Percentiles rank a stretch among this genome's conserved stretches.
These are phyloP conservation scores for Crocodylus rhombifer DNA, from an alignment of 2,797 vertebrate genomes.

Conservation along the genomic window DNA sequence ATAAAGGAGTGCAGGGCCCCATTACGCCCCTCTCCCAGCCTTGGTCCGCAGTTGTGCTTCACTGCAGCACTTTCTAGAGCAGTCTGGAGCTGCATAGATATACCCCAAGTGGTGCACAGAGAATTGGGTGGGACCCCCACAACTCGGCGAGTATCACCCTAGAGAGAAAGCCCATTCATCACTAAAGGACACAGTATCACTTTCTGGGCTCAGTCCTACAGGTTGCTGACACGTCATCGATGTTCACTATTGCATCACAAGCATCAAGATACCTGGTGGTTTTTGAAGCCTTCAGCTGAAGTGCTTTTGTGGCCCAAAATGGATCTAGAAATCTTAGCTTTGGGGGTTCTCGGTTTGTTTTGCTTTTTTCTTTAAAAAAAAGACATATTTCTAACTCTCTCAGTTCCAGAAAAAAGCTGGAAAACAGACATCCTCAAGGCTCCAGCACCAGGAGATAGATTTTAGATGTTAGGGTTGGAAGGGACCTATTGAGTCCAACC, in stretches of 20 bases:
- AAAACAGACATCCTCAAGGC: not conserved
- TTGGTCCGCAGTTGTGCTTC: too few species aligned
- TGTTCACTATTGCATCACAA: not conserved
- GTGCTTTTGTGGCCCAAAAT: too few species aligned
- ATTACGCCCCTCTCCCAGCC: too few species aligned
- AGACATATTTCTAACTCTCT: not conserved
- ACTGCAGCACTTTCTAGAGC: too few species aligned
- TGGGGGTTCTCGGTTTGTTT: too few species aligned
- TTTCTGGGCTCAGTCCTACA: not conserved
- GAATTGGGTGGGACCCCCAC: not conserved
- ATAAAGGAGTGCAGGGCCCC: too few species aligned
- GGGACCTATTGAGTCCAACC: too few species aligned
- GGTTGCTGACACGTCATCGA: not conserved
- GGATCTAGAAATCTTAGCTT: too few species aligned
- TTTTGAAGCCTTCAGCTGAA: not conserved
- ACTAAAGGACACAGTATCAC: not conserved
- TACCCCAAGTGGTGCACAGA: not conserved
- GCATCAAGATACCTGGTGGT: rapidly evolving
- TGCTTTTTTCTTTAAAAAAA: not conserved
- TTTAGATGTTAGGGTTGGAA: not conserved
- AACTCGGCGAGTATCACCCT: not conserved
- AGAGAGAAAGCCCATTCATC: not conserved
- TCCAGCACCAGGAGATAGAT: not conserved
- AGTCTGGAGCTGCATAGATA: too few species aligned
- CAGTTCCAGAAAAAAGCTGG: not conserved